phyloP scores from a whole-genome alignment of 2,113 vertebrate species.

The Pimephales promelas region DNA sequence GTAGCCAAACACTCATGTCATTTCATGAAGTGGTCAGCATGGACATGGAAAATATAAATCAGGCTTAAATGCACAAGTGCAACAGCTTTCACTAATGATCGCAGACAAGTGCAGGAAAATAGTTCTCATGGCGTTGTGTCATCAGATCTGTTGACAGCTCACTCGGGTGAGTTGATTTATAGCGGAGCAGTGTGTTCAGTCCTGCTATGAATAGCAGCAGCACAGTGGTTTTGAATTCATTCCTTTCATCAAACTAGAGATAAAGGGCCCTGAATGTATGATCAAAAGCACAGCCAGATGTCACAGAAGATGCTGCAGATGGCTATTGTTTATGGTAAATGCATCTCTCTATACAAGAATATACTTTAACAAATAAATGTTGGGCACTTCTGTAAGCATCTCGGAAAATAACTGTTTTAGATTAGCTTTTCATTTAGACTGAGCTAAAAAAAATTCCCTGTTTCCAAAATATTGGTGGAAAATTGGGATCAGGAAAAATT shows the following conservation, averaged over 20 bases:
- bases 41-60: slow-evolving; percentile 29
- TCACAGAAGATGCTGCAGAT: slow-evolving; percentile 12
- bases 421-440: not conserved
- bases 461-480: not conserved
- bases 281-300: slow-evolving; percentile 12
- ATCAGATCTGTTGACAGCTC: slow-evolving; percentile 47
- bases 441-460: not conserved
- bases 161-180: slow-evolving; percentile 39
- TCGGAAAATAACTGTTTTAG: not conserved
- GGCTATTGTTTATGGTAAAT: slow-evolving; percentile 39
- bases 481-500: not conserved
- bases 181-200: slow-evolving; percentile 6
- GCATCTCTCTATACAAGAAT: not conserved
- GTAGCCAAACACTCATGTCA: slow-evolving; percentile 6
- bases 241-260: slow-evolving; percentile 29
- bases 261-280: not conserved
- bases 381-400: not conserved
- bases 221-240: slow-evolving; percentile 37
- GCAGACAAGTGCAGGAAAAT: slow-evolving; percentile 34
- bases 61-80: slow-evolving; percentile 27
- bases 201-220: slow-evolving; percentile 38
- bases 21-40: not conserved
- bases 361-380: slow-evolving; percentile 4
- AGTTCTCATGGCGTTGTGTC: slow-evolving; percentile 45
- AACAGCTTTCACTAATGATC: slow-evolving; percentile 18